A percentile compares a stretch with the other conserved stretches of the same genome.
Conservation (phyloP, 2,797 vertebrate genomes). For the Rhinoraja longicauda region DNA sequence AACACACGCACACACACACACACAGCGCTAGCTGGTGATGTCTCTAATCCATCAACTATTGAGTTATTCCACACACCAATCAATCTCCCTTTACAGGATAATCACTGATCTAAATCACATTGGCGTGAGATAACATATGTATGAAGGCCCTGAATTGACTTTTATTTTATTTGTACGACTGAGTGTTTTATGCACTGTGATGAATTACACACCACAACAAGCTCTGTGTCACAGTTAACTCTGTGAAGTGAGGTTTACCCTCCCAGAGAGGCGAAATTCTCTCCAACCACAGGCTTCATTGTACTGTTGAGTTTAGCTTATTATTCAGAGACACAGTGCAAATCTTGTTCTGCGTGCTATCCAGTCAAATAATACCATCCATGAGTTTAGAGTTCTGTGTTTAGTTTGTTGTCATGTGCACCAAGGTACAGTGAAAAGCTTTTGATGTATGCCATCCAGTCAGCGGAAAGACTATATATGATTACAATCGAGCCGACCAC, state of each 20-base stretch:
- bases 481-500: no score
- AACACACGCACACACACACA: neutral
- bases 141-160: neutral
- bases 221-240: neutral
- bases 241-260: neutral
- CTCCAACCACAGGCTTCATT: neutral
- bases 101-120: neutral
- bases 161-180: neutral
- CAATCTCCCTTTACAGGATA: neutral
- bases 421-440: no score
- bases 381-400: no score
- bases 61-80: neutral
- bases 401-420: no score
- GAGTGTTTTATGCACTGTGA: neutral
- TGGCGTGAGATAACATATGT: slow-evolving; percentile 16
- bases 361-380: no score
- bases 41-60: neutral
- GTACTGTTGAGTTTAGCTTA: no score
- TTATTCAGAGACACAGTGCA: no score
- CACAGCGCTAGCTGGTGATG: neutral
- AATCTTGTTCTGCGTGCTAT: no score
- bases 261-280: neutral
- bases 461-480: no score
- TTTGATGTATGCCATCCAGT: no score
- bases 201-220: no score